Conservation (phyloP, 1,140 invertebrate species). For the Oryctes rhinoceros region DNA sequence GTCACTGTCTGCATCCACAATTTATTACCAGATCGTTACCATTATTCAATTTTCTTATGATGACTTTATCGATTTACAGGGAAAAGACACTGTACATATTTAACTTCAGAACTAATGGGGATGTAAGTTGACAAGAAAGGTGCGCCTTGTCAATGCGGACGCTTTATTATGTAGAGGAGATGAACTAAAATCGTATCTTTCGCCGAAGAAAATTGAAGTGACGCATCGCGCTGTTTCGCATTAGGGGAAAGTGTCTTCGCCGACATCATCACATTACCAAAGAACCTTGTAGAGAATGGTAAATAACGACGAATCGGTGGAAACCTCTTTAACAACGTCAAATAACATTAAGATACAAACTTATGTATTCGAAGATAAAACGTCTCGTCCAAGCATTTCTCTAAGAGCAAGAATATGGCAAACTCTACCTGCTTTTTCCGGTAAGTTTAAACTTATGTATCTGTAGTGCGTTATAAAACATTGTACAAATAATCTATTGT, state of each 20-base stretch:
- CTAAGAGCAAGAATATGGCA: background rate
- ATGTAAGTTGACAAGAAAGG: slow-evolving; percentile 9
- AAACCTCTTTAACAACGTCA: background rate
- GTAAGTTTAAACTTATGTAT: background rate
- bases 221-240: background rate
- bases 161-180: slow-evolving; percentile 4
- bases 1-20: too few relatives aligned
- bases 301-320: slow-evolving; percentile 18
- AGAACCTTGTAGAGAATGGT: background rate
- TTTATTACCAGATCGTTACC: too few relatives aligned
- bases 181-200: background rate
- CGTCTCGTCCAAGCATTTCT: background rate
- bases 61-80: slow-evolving; percentile 7
- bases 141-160: background rate
- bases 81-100: background rate
- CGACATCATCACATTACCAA: background rate
- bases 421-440: background rate
- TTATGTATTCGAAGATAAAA: background rate
- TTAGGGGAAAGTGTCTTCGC: background rate
- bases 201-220: background rate
- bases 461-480: background rate
- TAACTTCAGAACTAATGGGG: background rate
- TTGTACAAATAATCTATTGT: background rate
- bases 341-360: slow-evolving; percentile 22
- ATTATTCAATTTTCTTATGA: slow-evolving; percentile 1